Percentiles rank a stretch among this genome's conserved stretches.
Conservation (phyloP, 2,113 vertebrate genomes). For the Micromys minutus region DNA sequence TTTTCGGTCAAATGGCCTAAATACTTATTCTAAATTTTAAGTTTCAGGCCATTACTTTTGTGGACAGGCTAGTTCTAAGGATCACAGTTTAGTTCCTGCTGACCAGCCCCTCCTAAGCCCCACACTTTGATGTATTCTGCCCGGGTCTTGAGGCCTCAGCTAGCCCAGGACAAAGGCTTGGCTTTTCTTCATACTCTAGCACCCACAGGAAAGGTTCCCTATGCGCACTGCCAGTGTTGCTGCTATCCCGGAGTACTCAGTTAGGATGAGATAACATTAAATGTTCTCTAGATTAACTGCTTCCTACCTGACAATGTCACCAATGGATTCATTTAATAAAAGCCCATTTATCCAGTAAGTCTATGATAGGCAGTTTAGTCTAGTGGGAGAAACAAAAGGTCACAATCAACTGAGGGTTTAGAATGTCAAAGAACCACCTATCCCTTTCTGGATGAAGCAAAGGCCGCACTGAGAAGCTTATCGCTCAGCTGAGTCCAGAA, state of each 20-base stretch:
- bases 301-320: conserved; percentile 9
- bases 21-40: not conserved
- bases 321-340: not conserved
- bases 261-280: not conserved
- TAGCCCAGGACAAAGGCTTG: not conserved
- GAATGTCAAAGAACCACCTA: not conserved
- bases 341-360: not conserved
- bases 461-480: not conserved
- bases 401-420: not conserved
- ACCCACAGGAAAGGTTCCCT: not conserved
- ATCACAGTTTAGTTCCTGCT: not conserved
- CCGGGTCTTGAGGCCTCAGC: not conserved
- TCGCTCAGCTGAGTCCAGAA: not conserved
- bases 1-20: not conserved
- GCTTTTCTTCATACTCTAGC: not conserved
- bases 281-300: not conserved
- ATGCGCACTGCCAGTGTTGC: accelerated
- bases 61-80: too few species aligned
- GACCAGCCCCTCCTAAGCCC: not conserved
- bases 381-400: conserved; percentile 14
- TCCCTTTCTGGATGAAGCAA: not conserved
- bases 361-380: not conserved
- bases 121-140: not conserved
- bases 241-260: not conserved
- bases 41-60: not conserved